These are phyloP conservation scores for Formica selysi DNA, from an alignment of 1,140 invertebrate species.

Conservation along the genomic window DNA sequence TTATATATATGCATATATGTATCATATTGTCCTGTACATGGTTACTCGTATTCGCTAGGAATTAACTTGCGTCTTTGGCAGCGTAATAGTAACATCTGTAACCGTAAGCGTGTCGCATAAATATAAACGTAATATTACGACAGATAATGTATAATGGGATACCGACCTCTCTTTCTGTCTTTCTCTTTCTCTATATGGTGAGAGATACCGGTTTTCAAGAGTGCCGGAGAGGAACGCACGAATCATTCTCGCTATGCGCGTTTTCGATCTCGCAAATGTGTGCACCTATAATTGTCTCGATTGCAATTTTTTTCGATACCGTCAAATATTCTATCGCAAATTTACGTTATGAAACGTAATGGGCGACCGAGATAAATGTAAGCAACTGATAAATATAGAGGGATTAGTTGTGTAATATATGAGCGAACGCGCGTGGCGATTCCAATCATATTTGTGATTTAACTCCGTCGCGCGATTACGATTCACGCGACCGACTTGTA, in stretches of 20 bases:
- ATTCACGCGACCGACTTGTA: not conserved
- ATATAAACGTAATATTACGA: constrained; percentile 77
- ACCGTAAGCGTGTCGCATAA: constrained; percentile 76
- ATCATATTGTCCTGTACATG: not conserved
- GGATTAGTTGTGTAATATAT: not conserved
- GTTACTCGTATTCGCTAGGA: constrained; percentile 39
- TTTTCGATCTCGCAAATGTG: not conserved
- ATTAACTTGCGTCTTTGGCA: constrained; percentile 42
- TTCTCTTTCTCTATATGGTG: constrained; percentile 59
- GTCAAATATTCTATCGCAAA: not conserved
- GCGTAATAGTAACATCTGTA: constrained; percentile 26
- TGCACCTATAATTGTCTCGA: not conserved
- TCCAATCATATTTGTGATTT: not conserved
- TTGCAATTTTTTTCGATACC: not conserved
- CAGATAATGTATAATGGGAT: constrained; percentile 78
- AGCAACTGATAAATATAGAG: not conserved
- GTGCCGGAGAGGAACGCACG: constrained; percentile 39
- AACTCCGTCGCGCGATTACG: constrained; percentile 73
- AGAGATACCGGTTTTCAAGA: constrained; percentile 73
- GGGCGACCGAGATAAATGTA: not conserved
- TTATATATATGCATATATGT: not conserved
- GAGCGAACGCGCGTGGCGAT: not conserved
- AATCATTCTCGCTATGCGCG: constrained; percentile 5
- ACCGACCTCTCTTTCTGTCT: constrained; percentile 54
- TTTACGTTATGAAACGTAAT: not conserved